Conservation (phyloP, 1,140 invertebrate species). For the Vanessa tameamea region DNA sequence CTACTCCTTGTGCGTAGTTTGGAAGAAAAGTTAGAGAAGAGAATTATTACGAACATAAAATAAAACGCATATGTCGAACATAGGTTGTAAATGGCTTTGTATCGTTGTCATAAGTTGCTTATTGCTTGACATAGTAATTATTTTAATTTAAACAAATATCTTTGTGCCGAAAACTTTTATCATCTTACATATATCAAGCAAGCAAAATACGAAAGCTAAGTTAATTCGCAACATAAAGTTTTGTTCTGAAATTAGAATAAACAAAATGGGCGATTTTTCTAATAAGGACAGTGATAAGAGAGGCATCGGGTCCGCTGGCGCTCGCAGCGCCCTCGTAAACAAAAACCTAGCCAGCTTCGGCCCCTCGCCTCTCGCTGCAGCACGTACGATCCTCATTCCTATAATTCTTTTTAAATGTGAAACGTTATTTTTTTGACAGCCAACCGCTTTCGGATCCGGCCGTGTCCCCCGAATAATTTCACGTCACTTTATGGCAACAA, state of each 20-base stretch:
- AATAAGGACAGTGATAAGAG: conserved; percentile 27
- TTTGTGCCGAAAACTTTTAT: too few relatives aligned
- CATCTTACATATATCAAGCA: too few relatives aligned
- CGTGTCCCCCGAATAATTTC: conserved; percentile 57
- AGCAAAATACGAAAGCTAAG: too few relatives aligned
- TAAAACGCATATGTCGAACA: too few relatives aligned
- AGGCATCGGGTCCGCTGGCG: conserved; percentile 17
- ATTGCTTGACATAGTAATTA: too few relatives aligned
- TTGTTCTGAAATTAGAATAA: conserved; percentile 5
- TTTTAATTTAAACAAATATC: too few relatives aligned
- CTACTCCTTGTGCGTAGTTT: conserved; percentile 12
- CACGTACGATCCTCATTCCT: conserved; percentile 62
- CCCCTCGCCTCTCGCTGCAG: conserved; percentile 47
- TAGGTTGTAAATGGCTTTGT: too few relatives aligned
- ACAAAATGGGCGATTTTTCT: conserved; percentile 20
- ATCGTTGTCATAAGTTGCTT: too few relatives aligned
- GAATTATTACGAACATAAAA: background rate
- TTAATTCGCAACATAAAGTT: too few relatives aligned
- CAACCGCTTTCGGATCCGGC: conserved; percentile 51
- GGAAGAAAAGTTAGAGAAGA: background rate
- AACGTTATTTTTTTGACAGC: conserved; percentile 73
- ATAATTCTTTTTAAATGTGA: conserved; percentile 72
- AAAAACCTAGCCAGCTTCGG: conserved; percentile 38
- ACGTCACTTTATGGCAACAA: conserved; percentile 51
- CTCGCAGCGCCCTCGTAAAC: conserved; percentile 31